Evolutionary conservation across 2,888 invertebrate genomes (phyloP).

Genomic region (Hedya salicella): DNA sequence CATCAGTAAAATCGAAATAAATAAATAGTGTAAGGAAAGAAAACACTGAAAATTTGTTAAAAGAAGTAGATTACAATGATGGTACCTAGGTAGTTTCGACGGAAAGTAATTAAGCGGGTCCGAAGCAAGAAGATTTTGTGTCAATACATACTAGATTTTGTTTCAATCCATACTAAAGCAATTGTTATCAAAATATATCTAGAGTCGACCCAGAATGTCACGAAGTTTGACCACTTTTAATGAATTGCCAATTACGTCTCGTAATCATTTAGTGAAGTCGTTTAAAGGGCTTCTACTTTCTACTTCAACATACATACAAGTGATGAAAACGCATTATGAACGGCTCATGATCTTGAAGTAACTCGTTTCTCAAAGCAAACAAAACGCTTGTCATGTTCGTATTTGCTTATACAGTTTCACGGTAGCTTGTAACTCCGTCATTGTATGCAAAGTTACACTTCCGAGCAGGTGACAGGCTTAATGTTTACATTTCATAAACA

Average conservation of each 20-base stretch:
- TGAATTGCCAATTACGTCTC: not conserved
- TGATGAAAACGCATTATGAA: constrained; percentile 47
- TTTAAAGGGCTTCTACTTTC: not conserved
- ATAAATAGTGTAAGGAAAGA: no score
- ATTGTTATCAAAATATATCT: no score
- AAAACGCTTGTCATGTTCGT: constrained; percentile 41
- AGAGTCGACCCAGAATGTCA: no score
- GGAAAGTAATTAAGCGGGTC: no score
- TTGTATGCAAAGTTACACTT: constrained; percentile 77
- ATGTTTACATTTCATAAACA: constrained; percentile 50
- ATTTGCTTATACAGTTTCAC: constrained; percentile 46
- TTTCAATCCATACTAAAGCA: no score
- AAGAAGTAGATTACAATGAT: no score
- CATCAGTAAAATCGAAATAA: no score
- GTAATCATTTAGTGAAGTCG: not conserved
- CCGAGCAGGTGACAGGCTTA: constrained; percentile 62
- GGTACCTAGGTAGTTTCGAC: no score
- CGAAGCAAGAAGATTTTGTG: no score
- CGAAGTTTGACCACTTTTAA: no score
- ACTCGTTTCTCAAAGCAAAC: constrained; percentile 42
- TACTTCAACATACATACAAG: not conserved
- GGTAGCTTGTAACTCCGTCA: constrained; percentile 71
- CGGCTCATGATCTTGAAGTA: constrained; percentile 38
- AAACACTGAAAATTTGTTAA: no score
- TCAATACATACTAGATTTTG: no score